Conservation (phyloP, 2,113 vertebrate genomes). For the Phodopus roborovskii region DNA sequence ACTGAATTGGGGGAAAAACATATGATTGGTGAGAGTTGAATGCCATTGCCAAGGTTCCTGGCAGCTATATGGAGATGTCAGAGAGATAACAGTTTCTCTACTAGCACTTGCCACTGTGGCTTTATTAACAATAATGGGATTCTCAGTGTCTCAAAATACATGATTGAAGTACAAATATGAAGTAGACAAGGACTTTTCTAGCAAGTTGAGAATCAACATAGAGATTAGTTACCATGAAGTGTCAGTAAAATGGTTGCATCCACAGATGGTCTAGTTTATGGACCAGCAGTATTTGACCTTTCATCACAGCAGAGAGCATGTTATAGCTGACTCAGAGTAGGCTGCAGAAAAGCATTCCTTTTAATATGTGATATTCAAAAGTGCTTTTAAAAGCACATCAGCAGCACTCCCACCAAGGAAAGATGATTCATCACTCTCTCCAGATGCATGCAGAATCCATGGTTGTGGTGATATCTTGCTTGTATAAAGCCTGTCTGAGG, state of each 20-base stretch:
- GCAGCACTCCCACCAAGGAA: slow-evolving; percentile 86
- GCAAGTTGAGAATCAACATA: slow-evolving; percentile 97
- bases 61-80: slow-evolving; percentile 96
- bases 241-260: slow-evolving; percentile 96
- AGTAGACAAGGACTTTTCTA: slow-evolving; percentile 97
- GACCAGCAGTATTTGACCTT: slow-evolving; percentile 95
- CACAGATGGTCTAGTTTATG: slow-evolving; percentile 94
- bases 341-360: neutral
- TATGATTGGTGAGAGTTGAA: slow-evolving; percentile 96
- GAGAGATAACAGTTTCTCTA: slow-evolving; percentile 97
- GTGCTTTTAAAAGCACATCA: neutral
- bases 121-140: slow-evolving; percentile 94
- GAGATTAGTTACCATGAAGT: slow-evolving; percentile 98
- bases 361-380: neutral
- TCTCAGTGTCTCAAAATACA: slow-evolving; percentile 96
- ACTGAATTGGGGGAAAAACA: slow-evolving; percentile 94
- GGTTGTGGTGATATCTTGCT: too few relatives aligned
- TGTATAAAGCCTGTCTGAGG: too few relatives aligned
- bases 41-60: slow-evolving; percentile 97
- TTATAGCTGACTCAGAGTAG: neutral
- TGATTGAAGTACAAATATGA: slow-evolving; percentile 99
- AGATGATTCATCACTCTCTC: slow-evolving; percentile 86
- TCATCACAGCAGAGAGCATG: slow-evolving; percentile 91
- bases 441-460: slow-evolving; percentile 93
- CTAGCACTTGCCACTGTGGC: slow-evolving; percentile 95